Base-by-base conservation (phyloP, 2,113 vertebrate genomes). In the Gavialis gangeticus region DNA sequence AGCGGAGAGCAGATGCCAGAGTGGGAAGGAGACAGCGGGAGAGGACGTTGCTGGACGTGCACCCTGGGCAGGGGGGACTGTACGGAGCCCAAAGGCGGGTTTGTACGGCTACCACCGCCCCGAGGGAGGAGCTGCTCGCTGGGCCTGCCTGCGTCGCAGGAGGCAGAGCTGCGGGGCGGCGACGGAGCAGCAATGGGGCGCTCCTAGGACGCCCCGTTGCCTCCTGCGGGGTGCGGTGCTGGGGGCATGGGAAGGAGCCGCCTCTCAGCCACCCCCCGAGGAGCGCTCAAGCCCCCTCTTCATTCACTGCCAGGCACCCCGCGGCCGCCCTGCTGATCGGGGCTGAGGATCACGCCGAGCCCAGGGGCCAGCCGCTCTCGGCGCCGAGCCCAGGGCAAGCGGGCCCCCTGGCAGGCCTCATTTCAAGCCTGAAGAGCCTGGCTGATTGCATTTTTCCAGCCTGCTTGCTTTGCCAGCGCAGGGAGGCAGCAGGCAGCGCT, bases 171-270 rank as follows among this genome's bases (percentile, higher is more conserved):
- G 6, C 3, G 21, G 60, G 19, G 10, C 1, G n/a, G 10, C 27
- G 3, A 24, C 60, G 19, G n/a, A 18, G 69, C 6, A 15, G 28
- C 28, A 16, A 57, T 60, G 10, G 3, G 8, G 27, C 46, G 9
- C 46, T 2, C 19, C 19, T 1, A 16, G 34, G 56, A 4, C 2
- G 62, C 60, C 18, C 60, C 60, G 1, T 22, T 2, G 19, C 2
- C 9, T 1, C 8, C 6, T 3, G 11, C 28, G 17, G 13, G 1
- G 25, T 28, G 28, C 46, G 5, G 7, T 4, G 12, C 15, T 30
- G 1, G 6, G 46, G 46, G 46, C 46, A 9, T 46, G 46, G 46
- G 46, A 46, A 46, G 24, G 56, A 55, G 13, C 4, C 62, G 4
- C 15, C 12, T 60, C 37, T 56, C 4, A 60, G 27, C 37, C 34